Evolutionary conservation across 2,888 invertebrate genomes (phyloP).

Genomic region (Tenthredo notha): DNA sequence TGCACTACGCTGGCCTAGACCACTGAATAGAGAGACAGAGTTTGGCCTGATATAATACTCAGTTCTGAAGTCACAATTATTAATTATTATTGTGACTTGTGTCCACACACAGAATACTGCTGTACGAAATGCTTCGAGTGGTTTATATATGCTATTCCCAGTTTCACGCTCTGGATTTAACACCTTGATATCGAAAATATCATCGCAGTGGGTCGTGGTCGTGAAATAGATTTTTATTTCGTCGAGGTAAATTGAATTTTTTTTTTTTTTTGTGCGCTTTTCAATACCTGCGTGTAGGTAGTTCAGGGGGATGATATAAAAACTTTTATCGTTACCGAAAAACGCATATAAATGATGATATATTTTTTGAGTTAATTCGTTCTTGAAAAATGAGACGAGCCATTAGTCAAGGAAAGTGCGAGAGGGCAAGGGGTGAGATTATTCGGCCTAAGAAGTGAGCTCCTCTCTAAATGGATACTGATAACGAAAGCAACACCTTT

Average conservation of each 20-base stretch:
- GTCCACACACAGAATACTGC: not conserved
- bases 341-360: not conserved
- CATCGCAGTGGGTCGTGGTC: not conserved
- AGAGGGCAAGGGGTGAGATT: not conserved
- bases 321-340: not conserved
- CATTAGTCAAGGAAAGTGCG: not conserved
- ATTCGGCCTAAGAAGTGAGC: not conserved
- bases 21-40: not conserved
- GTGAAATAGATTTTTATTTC: not conserved
- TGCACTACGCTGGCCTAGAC: not conserved
- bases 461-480: not conserved
- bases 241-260: not conserved
- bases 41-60: not conserved
- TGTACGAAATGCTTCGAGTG: not conserved
- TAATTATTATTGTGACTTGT: constrained; percentile 5
- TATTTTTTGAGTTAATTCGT: not conserved
- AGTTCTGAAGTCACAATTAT: not conserved
- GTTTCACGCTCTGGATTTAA: not conserved
- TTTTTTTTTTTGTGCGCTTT: not conserved
- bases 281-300: not conserved
- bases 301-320: not conserved
- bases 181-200: not conserved
- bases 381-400: not conserved
- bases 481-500: constrained; percentile 11
- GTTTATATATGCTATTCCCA: not conserved